A percentile compares a stretch with the other conserved stretches of the same genome.
These are phyloP conservation scores for Ferdinandea cuprea DNA, from an alignment of 2,888 invertebrate genomes.

Conservation along the genomic window DNA sequence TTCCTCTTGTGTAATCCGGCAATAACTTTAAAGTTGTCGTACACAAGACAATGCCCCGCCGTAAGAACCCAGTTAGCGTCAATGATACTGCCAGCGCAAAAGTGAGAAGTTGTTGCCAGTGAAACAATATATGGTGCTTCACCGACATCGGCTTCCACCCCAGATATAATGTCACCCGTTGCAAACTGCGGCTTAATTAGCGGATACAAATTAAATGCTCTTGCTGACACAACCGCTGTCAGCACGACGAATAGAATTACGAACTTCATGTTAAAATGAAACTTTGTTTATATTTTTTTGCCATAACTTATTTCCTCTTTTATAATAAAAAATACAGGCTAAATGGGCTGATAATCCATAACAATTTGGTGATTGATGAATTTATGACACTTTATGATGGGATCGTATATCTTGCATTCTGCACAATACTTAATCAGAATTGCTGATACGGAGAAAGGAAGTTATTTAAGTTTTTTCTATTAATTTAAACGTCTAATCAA, in stretches of 20 bases:
- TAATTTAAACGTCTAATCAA: too few species aligned
- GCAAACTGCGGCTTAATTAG: slow-evolving; percentile 77
- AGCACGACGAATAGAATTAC: slow-evolving; percentile 76
- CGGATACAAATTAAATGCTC: slow-evolving; percentile 73
- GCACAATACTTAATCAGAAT: slow-evolving; percentile 4
- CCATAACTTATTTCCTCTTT: slow-evolving; percentile 11
- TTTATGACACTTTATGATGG: slow-evolving; percentile 37
- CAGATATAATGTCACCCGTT: slow-evolving; percentile 80
- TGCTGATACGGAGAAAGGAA: too few species aligned
- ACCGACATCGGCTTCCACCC: slow-evolving; percentile 79
- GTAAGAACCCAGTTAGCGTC: slow-evolving; percentile 80
- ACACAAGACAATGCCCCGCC: slow-evolving; percentile 80
- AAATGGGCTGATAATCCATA: slow-evolving; percentile 5
- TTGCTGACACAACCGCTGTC: slow-evolving; percentile 75
- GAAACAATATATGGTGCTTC: slow-evolving; percentile 83
- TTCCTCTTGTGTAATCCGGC: slow-evolving; percentile 81
- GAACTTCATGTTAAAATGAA: slow-evolving; percentile 77
- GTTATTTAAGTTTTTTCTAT: too few species aligned
- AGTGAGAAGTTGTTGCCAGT: slow-evolving; percentile 77
- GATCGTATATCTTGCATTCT: background rate
- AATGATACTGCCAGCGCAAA: slow-evolving; percentile 83
- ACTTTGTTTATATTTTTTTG: slow-evolving; percentile 17
- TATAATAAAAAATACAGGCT: slow-evolving; percentile 53
- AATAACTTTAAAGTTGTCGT: slow-evolving; percentile 77
- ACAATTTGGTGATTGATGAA: background rate